Conservation (phyloP, 2,113 vertebrate genomes). For the Epinephelus cyanopodus region DNA sequence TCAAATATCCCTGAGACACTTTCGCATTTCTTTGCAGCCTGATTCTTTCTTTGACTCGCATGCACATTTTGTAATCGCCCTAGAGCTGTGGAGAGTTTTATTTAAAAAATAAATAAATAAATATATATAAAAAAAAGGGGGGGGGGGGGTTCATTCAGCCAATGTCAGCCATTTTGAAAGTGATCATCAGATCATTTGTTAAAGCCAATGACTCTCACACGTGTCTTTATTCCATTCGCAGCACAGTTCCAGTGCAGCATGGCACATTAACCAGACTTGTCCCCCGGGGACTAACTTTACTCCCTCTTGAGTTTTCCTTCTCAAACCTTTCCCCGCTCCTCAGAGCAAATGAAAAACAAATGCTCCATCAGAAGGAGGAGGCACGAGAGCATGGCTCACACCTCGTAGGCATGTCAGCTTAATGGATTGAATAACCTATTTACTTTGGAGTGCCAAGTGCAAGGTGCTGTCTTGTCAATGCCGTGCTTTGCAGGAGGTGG, state of each 20-base stretch:
- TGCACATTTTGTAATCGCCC: constrained; percentile 69
- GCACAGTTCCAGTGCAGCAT: constrained; percentile 82
- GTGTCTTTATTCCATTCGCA: constrained; percentile 85
- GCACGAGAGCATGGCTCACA: constrained; percentile 81
- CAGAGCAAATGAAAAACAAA: constrained; percentile 89
- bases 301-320: constrained; percentile 77
- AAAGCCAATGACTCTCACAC: constrained; percentile 80
- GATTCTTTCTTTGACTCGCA: constrained; percentile 30
- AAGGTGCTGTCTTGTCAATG: constrained; percentile 65
- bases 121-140: too few relatives aligned
- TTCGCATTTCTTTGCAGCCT: constrained; percentile 54
- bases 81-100: constrained; percentile 26
- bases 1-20: constrained; percentile 57
- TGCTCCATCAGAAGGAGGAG: constrained; percentile 81
- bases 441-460: constrained; percentile 72
- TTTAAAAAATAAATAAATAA: constrained; percentile 37
- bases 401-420: constrained; percentile 81
- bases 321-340: constrained; percentile 43
- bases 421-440: constrained; percentile 83
- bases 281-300: constrained; percentile 79
- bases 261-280: constrained; percentile 88
- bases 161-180: constrained; percentile 81
- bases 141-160: constrained; percentile 70
- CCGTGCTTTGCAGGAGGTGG: constrained; percentile 30
- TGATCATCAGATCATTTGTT: constrained; percentile 83